These are phyloP conservation scores for Arenaria interpres DNA, from an alignment of 2,113 vertebrate species.

Conservation along the genomic window DNA sequence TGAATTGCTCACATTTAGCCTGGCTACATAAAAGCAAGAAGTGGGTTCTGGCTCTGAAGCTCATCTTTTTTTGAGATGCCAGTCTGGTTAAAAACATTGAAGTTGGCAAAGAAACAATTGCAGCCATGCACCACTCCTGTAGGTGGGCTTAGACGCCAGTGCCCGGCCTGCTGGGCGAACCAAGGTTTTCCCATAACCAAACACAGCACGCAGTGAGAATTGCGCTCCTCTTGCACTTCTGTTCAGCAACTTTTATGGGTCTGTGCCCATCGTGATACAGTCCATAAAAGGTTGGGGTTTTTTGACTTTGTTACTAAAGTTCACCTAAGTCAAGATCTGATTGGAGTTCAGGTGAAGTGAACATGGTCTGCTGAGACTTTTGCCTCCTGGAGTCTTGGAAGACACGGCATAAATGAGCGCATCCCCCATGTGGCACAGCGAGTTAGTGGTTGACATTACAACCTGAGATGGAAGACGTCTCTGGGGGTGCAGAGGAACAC, in stretches of 20 bases:
- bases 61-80: not conserved
- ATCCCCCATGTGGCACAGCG: accelerated
- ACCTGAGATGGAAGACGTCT: not conserved
- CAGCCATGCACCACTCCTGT: accelerated
- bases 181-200: not conserved
- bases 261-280: not conserved
- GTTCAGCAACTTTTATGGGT: not conserved
- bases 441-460: not conserved
- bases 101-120: not conserved
- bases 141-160: accelerated
- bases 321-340: not conserved
- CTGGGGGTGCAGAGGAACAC: not conserved
- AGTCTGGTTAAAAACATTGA: not conserved
- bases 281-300: accelerated
- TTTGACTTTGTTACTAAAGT: not conserved
- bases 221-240: not conserved
- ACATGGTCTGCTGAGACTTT: not conserved
- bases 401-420: accelerated
- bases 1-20: not conserved
- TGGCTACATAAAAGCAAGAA: not conserved
- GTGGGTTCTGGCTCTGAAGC: not conserved
- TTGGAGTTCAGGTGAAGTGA: not conserved
- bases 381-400: not conserved
- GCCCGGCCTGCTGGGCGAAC: not conserved
- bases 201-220: not conserved